phyloP scores from a whole-genome alignment of 2,113 vertebrate species.

The Hipposideros armiger region DNA sequence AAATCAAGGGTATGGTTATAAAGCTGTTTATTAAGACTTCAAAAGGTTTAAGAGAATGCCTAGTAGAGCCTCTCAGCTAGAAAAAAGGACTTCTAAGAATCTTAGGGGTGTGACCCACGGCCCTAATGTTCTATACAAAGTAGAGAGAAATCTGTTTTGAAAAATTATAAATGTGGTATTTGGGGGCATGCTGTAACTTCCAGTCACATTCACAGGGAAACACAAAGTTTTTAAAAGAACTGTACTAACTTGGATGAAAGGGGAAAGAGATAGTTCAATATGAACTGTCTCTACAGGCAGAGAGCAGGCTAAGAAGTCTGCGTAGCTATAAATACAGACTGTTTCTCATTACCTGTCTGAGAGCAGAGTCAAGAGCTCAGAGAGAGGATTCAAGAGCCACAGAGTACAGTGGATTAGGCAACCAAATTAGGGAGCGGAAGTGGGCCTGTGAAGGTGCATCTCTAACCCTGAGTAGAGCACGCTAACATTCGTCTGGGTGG shows the following conservation, averaged over 20 bases:
- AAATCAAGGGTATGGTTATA: neutral
- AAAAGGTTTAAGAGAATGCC: neutral
- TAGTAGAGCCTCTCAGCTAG: neutral
- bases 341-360: neutral
- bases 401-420: neutral
- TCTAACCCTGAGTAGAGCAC: neutral
- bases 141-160: neutral
- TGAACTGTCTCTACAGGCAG: neutral
- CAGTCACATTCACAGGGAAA: neutral
- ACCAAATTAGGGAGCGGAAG: neutral
- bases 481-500: neutral
- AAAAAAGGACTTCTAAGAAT: neutral
- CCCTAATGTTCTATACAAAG: neutral
- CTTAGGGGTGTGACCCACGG: neutral
- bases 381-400: neutral
- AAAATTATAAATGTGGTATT: neutral
- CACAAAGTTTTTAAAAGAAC: slow-evolving; percentile 3
- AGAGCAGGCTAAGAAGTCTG: neutral
- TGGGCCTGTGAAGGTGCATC: neutral
- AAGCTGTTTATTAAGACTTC: neutral
- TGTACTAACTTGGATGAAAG: neutral
- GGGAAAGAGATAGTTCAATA: neutral
- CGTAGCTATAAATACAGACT: slow-evolving; percentile 1
- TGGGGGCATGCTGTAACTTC: neutral
- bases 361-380: neutral